Base-by-base conservation (phyloP, 1,140 invertebrate genomes). In the Drosophila azteca region DNA sequence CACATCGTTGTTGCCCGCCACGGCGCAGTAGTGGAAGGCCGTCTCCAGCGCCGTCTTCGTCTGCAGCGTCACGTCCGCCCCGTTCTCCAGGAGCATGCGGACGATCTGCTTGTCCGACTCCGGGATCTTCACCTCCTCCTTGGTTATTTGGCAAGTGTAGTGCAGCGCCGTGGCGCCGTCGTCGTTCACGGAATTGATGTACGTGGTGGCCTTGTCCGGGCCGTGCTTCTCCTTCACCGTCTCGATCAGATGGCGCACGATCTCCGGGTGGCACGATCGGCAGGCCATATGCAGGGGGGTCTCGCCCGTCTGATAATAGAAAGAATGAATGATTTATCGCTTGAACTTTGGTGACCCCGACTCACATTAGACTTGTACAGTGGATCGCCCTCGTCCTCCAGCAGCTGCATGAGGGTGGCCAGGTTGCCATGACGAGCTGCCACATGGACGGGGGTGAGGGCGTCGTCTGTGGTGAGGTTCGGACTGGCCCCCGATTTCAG, bases 401-500 rank as follows among this genome's bases (percentile, higher is more conserved):
- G 92, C 0, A 99, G 93, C 0, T 98, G 93, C 59, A 96, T 93
- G 7, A 99, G 93, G 0, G 98, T 97, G 26, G 95, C 94, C 11
- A 98, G 90, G 84, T 98, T 97, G 0, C 98, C 98, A 88, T 97
- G 94, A 60, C 96, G 95, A 0, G 97, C 96, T 0, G 98, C 97
- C 2, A 98, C 96, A 74, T 99, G 98, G 2, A 99, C 95, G 0
- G 98, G 97, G 0, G 97, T 98, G 92, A 98, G 96, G 13, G 98
- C 98, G 92, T 99, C 98, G 92, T 99, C 95, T 7, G 96, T 97
- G 1, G 94, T 94, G 57, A 97, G 94, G 93, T 99, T 99, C 0
- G 98, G 96, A 69, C 98, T 96, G 8, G 98, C 98, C 4, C 99
- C 99, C 11, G 97, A 98, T 92, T 99, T 99, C 3, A 99, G 92